phyloP scores from a whole-genome alignment of 2,797 vertebrate species.

The Squalus acanthias region DNA sequence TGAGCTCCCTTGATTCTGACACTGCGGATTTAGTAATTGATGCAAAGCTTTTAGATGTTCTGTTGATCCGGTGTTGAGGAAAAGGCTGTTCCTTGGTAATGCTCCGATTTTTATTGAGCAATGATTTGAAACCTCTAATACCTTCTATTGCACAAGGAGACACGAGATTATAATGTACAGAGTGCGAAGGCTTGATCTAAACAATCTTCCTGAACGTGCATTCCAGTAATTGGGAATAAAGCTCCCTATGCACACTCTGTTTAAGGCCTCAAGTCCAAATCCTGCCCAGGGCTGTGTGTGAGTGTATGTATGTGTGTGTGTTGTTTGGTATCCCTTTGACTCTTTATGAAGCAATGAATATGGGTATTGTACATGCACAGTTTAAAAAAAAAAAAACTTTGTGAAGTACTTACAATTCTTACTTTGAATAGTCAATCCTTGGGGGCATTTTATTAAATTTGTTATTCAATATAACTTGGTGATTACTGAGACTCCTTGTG shows the following conservation, averaged over 20 bases:
- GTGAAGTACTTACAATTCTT: neutral
- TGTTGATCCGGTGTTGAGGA: neutral
- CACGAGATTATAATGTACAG: neutral
- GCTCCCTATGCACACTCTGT: neutral
- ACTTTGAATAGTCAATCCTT: neutral
- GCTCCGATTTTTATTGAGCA: neutral
- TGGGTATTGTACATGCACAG: neutral
- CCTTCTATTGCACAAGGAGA: neutral
- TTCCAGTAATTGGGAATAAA: neutral
- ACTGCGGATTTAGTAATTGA: neutral
- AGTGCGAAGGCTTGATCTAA: neutral
- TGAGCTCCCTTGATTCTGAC: neutral
- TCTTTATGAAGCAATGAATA: neutral
- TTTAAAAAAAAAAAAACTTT: neutral
- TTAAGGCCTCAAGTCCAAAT: neutral
- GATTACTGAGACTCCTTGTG: neutral
- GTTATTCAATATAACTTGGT: neutral
- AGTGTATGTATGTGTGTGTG: neutral
- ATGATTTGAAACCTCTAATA: neutral
- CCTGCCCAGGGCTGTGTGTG: neutral
- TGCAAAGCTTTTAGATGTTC: neutral
- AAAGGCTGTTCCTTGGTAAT: neutral
- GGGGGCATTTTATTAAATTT: neutral
- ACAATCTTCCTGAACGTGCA: neutral
- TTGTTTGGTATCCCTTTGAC: neutral